A percentile compares a stretch with the other conserved stretches of the same genome.
phyloP scores from a whole-genome alignment of 2,113 vertebrate genomes.

The Archilochus colubris region DNA sequence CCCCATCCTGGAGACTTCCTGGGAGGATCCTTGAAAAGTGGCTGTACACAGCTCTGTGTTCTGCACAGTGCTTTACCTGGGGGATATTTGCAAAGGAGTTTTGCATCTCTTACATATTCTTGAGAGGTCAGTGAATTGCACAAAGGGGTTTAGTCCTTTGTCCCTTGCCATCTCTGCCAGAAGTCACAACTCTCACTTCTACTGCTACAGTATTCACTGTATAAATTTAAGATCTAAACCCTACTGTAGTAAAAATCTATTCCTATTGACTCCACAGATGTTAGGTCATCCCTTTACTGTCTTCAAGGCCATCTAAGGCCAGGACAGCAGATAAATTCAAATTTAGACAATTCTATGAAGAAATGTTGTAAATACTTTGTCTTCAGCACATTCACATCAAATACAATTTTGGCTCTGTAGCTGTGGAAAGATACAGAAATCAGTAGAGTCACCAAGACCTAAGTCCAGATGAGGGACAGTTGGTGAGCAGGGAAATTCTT shows the following conservation, averaged over 20 bases:
- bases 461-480: background rate
- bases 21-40: background rate
- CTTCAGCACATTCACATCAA: background rate
- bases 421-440: background rate
- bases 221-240: background rate
- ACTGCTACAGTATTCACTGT: background rate
- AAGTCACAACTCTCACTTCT: background rate
- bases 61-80: background rate
- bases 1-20: background rate
- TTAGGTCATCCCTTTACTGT: background rate
- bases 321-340: background rate
- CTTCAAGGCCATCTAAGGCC: background rate
- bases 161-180: background rate
- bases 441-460: background rate
- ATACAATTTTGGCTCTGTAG: background rate
- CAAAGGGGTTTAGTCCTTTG: background rate
- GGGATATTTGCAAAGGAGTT: background rate
- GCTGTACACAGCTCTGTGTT: background rate
- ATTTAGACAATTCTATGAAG: background rate
- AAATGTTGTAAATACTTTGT: background rate
- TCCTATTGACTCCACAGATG: background rate
- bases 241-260: rapidly evolving
- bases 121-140: background rate
- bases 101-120: background rate
- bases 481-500: conserved; percentile 21